These are phyloP conservation scores for Gallinago stenura DNA, from an alignment of 2,797 vertebrate genomes.

Conservation along the genomic window DNA sequence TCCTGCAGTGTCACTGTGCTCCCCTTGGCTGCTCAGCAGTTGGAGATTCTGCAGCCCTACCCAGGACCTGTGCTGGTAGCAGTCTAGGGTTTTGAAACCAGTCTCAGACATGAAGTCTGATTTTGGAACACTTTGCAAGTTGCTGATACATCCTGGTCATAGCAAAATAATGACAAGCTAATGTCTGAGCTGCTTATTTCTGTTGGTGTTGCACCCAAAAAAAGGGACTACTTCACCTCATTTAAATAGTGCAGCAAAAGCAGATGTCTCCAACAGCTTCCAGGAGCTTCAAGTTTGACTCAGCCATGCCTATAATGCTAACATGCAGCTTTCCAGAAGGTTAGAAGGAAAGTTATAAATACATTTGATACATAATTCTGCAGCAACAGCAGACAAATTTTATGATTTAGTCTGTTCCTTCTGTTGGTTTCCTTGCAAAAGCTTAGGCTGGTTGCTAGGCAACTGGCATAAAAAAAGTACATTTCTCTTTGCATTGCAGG, in stretches of 20 bases:
- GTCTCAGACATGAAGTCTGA: not conserved
- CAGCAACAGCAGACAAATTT: constrained; percentile 61
- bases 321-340: constrained; percentile 53
- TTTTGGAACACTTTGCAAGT: not conserved
- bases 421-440: constrained; percentile 70
- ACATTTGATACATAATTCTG: constrained; percentile 45
- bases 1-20: constrained; percentile 3
- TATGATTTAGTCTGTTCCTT: constrained; percentile 72
- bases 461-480: constrained; percentile 62
- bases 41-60: not conserved
- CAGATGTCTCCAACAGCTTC: constrained; percentile 22
- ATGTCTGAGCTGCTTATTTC: constrained; percentile 1
- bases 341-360: constrained; percentile 58
- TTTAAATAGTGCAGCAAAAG: constrained; percentile 23
- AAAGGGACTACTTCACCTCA: not conserved
- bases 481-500: constrained; percentile 72
- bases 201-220: not conserved
- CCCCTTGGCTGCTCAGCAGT: not conserved
- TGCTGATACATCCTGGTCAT: not conserved
- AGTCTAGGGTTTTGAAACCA: constrained; percentile 23
- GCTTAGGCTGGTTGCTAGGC: constrained; percentile 82
- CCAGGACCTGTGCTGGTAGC: not conserved
- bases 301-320: constrained; percentile 2
- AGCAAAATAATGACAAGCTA: not conserved
- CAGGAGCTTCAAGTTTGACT: constrained; percentile 41